phyloP scores from a whole-genome alignment of 2,888 invertebrate genomes.

The Peribatodes rhomboidaria region DNA sequence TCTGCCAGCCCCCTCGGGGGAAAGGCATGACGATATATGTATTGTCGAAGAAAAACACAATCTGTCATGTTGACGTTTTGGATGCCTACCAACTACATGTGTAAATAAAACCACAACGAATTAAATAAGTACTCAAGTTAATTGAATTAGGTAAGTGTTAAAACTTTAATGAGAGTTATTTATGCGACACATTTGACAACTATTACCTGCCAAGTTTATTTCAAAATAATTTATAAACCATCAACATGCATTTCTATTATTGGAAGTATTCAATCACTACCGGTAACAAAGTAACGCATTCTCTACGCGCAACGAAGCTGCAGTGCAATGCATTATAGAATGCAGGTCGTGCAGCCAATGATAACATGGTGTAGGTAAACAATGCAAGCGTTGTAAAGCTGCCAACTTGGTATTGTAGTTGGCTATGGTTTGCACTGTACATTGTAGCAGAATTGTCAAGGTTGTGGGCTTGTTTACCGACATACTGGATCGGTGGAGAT shows the following conservation, averaged over 20 bases:
- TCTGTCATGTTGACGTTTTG: too few species aligned
- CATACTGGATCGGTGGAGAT: background rate
- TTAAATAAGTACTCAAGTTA: too few species aligned
- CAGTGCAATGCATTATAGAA: slow-evolving; percentile 26
- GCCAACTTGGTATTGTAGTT: slow-evolving; percentile 47
- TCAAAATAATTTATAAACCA: background rate
- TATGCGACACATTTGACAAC: too few species aligned
- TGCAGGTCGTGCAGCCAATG: slow-evolving; percentile 39
- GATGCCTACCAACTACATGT: too few species aligned
- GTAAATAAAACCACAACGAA: too few species aligned
- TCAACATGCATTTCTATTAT: background rate
- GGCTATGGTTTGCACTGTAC: slow-evolving; percentile 5
- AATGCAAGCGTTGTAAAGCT: slow-evolving; percentile 54
- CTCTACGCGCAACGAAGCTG: slow-evolving; percentile 5
- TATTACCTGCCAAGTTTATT: too few species aligned
- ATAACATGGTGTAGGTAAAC: slow-evolving; percentile 41
- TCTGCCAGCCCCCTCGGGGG: too few species aligned
- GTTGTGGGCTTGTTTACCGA: slow-evolving; percentile 13
- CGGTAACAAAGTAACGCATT: slow-evolving; percentile 1
- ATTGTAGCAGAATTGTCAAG: slow-evolving; percentile 14
- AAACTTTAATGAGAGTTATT: too few species aligned
- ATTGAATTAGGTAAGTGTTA: too few species aligned
- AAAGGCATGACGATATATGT: too few species aligned
- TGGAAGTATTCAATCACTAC: background rate
- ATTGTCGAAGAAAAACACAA: too few species aligned